Conservation (phyloP, 2,797 vertebrate genomes). For the Pseudopleuronectes americanus region DNA sequence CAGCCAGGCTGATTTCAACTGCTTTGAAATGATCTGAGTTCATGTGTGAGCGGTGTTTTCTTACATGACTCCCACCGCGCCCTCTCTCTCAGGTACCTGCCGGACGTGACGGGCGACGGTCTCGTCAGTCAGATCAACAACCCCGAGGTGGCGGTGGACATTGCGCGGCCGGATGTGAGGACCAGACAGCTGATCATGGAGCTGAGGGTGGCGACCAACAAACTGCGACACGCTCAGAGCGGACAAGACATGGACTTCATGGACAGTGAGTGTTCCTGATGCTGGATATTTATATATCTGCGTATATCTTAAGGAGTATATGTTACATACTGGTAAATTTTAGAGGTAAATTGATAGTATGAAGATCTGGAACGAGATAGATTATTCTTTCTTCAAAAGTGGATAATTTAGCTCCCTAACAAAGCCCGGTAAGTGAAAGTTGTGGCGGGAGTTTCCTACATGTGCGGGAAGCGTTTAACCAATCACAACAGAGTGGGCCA, state of each 20-base stretch:
- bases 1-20: slow-evolving; percentile 5
- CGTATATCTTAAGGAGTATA: no score
- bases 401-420: no score
- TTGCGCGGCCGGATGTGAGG: slow-evolving; percentile 81
- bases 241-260: slow-evolving; percentile 88
- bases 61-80: not conserved
- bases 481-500: no score
- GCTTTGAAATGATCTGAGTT: not conserved
- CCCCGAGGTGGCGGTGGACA: slow-evolving; percentile 88
- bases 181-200: slow-evolving; percentile 88
- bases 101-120: slow-evolving; percentile 85
- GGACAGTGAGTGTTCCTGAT: slow-evolving; percentile 84
- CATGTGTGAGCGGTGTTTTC: no score
- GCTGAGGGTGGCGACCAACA: slow-evolving; percentile 87
- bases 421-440: no score
- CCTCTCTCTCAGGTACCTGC: slow-evolving; percentile 83
- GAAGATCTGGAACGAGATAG: no score
- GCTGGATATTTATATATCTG: not conserved
- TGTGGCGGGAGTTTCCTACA: no score
- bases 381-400: no score
- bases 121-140: slow-evolving; percentile 89
- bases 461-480: no score
- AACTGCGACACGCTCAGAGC: slow-evolving; percentile 85
- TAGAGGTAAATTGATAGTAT: not conserved
- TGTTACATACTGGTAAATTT: no score